A percentile compares a stretch with the other conserved stretches of the same genome.
phyloP scores from a whole-genome alignment of 2,888 invertebrate genomes.

The Polydrusus pterygomalis region DNA sequence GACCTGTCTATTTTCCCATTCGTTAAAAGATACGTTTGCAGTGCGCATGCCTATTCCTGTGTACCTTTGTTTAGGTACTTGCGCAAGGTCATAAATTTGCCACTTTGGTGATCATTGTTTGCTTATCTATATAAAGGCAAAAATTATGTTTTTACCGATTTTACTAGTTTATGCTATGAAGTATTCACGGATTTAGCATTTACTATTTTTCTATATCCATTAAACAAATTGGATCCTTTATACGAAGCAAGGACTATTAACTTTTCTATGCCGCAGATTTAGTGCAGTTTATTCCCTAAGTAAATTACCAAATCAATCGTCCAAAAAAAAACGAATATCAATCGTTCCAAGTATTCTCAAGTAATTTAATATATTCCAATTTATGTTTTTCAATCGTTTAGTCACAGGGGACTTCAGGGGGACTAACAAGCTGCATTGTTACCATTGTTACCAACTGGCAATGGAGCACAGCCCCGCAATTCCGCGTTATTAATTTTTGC shows the following conservation, averaged over 20 bases:
- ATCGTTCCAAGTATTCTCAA: slow-evolving; percentile 47
- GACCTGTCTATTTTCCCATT: no score
- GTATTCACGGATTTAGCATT: no score
- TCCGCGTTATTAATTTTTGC: slow-evolving; percentile 65
- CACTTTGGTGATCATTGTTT: no score
- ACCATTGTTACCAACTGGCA: slow-evolving; percentile 63
- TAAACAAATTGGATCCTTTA: neutral
- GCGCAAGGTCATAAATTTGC: no score
- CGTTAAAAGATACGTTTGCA: no score
- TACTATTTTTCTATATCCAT: no score
- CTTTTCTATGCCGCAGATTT: neutral
- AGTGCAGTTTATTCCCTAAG: slow-evolving; percentile 21
- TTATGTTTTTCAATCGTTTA: slow-evolving; percentile 42
- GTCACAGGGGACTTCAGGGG: slow-evolving; percentile 37
- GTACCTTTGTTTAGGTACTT: no score
- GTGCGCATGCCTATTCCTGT: no score
- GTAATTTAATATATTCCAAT: slow-evolving; percentile 53
- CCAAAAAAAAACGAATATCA: slow-evolving; percentile 40
- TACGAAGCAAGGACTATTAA: neutral
- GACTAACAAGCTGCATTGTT: slow-evolving; percentile 62
- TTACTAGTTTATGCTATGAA: no score
- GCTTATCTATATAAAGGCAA: no score
- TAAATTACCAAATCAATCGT: slow-evolving; percentile 31
- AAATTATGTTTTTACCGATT: no score
- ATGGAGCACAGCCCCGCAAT: slow-evolving; percentile 58